Conservation (phyloP, 1,140 invertebrate genomes). For the Philotrypesis tridentata region DNA sequence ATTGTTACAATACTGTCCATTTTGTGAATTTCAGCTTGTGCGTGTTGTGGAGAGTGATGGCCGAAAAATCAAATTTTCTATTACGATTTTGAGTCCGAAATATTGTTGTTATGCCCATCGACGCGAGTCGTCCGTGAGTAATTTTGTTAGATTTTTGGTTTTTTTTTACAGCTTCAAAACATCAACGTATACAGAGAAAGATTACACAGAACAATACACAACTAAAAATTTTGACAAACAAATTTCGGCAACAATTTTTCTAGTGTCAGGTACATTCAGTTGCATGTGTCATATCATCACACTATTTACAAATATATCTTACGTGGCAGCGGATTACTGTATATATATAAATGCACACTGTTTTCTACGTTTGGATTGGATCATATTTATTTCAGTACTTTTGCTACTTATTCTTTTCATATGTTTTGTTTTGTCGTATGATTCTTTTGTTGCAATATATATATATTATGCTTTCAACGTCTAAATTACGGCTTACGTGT, state of each 20-base stretch:
- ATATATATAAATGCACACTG: conserved; percentile 35
- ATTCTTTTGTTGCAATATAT: not conserved
- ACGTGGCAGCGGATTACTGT: conserved; percentile 1
- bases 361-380: conserved; percentile 22
- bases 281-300: not conserved
- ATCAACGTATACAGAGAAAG: conserved; percentile 12
- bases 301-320: conserved; percentile 45
- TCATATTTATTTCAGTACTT: too few species aligned
- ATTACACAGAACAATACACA: conserved; percentile 14
- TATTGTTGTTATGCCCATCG: conserved; percentile 33
- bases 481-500: not conserved
- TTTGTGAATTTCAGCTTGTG: conserved; percentile 12
- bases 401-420: not conserved
- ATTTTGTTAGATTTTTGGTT: conserved; percentile 6
- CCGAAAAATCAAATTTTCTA: conserved; percentile 3
- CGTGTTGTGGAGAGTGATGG: not conserved
- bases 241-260: conserved; percentile 31
- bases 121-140: conserved; percentile 24
- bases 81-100: conserved; percentile 32
- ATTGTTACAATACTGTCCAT: conserved; percentile 42
- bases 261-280: conserved; percentile 39
- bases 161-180: too few species aligned
- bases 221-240: conserved; percentile 25
- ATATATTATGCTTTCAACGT: not conserved
- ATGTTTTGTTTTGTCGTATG: conserved; percentile 3